phyloP scores from a whole-genome alignment of 2,888 invertebrate genomes.

The Drosophila anomalata region DNA sequence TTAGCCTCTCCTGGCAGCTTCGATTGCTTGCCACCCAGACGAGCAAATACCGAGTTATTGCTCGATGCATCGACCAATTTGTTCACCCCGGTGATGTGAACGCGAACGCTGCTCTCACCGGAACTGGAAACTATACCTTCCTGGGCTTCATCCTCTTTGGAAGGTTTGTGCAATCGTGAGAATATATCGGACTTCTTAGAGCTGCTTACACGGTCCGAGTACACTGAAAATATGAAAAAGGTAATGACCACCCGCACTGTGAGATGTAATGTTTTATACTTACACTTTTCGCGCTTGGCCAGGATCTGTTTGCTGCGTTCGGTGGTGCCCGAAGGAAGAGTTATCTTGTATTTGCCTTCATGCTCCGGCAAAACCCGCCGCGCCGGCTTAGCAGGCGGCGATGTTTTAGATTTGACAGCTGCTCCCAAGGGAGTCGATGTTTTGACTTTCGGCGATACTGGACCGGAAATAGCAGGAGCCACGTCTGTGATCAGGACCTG shows the following conservation, averaged over 20 bases:
- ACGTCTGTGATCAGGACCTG: slow-evolving; percentile 86
- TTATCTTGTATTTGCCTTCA: slow-evolving; percentile 86
- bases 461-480: slow-evolving; percentile 81
- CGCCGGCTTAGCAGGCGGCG: slow-evolving; percentile 76
- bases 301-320: slow-evolving; percentile 85
- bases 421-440: slow-evolving; percentile 1
- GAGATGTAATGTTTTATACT: slow-evolving; percentile 24
- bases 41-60: slow-evolving; percentile 81
- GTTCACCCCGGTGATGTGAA: slow-evolving; percentile 67
- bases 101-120: slow-evolving; percentile 61
- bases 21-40: slow-evolving; percentile 80
- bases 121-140: slow-evolving; percentile 69
- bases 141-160: slow-evolving; percentile 60
- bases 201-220: slow-evolving; percentile 79
- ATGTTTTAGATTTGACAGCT: slow-evolving; percentile 26
- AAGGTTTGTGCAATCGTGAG: slow-evolving; percentile 72
- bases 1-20: slow-evolving; percentile 34
- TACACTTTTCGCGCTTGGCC: slow-evolving; percentile 82
- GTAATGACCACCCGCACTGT: no score
- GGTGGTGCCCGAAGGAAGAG: slow-evolving; percentile 85
- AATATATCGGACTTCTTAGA: slow-evolving; percentile 76
- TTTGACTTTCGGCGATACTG: slow-evolving; percentile 49
- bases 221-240: slow-evolving; percentile 61
- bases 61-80: slow-evolving; percentile 45
- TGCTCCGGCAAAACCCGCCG: slow-evolving; percentile 85